phyloP scores from a whole-genome alignment of 2,797 vertebrate species.

The Enteromius radiatus region DNA sequence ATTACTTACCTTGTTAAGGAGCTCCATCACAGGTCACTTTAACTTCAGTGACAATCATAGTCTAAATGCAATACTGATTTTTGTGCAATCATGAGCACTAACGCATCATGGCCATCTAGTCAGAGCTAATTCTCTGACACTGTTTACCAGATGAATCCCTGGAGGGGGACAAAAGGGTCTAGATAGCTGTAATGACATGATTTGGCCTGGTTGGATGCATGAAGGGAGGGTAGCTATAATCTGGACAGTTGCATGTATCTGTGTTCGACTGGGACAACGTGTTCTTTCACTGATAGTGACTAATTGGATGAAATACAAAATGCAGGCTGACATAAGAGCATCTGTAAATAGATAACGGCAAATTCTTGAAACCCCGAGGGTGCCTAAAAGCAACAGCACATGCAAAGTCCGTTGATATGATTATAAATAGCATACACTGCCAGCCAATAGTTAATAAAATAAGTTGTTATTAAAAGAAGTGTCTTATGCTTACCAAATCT shows the following conservation, averaged over 20 bases:
- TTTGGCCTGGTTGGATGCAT: constrained; percentile 35
- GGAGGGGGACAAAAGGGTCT: constrained; percentile 9
- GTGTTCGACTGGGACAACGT: constrained; percentile 39
- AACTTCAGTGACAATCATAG: constrained; percentile 24
- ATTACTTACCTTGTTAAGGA: constrained; percentile 7
- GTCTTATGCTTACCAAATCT: neutral
- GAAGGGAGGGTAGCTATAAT: constrained; percentile 39
- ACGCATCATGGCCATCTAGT: neutral
- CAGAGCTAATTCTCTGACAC: constrained; percentile 20
- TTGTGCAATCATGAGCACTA: constrained; percentile 32
- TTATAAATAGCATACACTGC: neutral
- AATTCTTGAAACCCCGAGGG: constrained; percentile 29
- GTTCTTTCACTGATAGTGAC: constrained; percentile 43
- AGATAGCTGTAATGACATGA: constrained; percentile 49
- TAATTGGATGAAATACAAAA: constrained; percentile 61
- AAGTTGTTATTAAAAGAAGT: neutral
- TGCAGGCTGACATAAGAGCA: constrained; percentile 19
- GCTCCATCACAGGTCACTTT: constrained; percentile 11
- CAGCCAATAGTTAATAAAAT: neutral
- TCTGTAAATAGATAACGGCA: constrained; percentile 29
- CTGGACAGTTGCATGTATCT: constrained; percentile 36
- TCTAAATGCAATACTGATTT: constrained; percentile 18
- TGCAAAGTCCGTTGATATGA: neutral
- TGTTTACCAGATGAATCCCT: constrained; percentile 9
- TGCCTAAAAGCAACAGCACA: constrained; percentile 17